A percentile compares a stretch with the other conserved stretches of the same genome.
Conservation (phyloP, 2,888 invertebrate genomes). For the Epiblema foenella region DNA sequence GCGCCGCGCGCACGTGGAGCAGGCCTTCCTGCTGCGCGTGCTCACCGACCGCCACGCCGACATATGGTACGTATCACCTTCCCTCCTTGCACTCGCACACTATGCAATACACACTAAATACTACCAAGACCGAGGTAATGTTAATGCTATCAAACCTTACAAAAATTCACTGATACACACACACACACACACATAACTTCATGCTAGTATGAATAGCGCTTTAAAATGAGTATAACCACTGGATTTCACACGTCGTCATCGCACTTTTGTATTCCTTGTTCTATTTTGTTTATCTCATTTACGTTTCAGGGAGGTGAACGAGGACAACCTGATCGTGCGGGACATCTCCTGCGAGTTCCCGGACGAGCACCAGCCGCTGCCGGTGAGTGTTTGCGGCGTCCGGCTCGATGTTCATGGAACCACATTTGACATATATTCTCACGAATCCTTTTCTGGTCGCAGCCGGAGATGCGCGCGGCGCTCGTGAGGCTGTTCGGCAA, state of each 20-base stretch:
- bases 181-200: too few species aligned
- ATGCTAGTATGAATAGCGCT: too few species aligned
- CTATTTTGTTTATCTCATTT: too few species aligned
- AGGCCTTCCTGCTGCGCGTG: constrained; percentile 88
- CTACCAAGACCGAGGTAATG: too few species aligned
- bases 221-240: too few species aligned
- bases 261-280: too few species aligned
- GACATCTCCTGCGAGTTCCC: constrained; percentile 86
- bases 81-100: too few species aligned
- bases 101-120: too few species aligned
- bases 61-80: constrained; percentile 82
- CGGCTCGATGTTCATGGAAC: too few species aligned
- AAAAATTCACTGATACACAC: too few species aligned
- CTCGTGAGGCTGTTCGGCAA: constrained; percentile 50
- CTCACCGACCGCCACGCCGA: constrained; percentile 89
- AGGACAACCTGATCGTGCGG: constrained; percentile 89
- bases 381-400: constrained; percentile 67
- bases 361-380: constrained; percentile 81
- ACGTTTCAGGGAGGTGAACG: constrained; percentile 88
- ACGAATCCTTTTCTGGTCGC: not conserved
- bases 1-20: constrained; percentile 87
- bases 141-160: too few species aligned
- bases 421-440: not conserved
- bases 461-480: constrained; percentile 49
- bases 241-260: too few species aligned